Base-by-base conservation (phyloP, 2,797 vertebrate genomes). In the Astyanax mexicanus region DNA sequence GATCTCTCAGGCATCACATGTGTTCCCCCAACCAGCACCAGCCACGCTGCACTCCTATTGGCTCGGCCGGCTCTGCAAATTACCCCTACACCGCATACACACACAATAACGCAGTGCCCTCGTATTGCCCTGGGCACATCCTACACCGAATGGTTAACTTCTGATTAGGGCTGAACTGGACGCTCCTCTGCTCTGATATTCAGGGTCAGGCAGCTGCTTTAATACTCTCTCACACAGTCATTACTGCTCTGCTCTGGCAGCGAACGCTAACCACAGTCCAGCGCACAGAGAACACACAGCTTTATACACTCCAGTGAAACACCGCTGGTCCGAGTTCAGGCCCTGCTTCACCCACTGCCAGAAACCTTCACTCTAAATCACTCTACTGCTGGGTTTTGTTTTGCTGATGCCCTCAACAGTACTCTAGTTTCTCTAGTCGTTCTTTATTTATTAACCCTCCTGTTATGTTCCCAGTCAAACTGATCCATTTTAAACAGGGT, bases 1-100 rank as follows among this genome's bases (percentile, higher is more conserved):
- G 96, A 98, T 98, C 96, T 97, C 90, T 95, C 92, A 96, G 95
- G 95, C 96, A 95, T 96, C 96, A 94, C 92, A 93, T 90, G 93
- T 90, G 88, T 93, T 94, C 78, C 80, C 49, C 70, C 60, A 13
- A 76, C 73, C 62, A 84, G 69, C 23, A 57, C 72, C 72, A 57
- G 70, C 68, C 65, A 61, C 51, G 58, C 60, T 61, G 32, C 75
- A 74, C 73, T 74, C 49, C 73, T 64, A 82, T 77, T 81, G 76
- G 72, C 81, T 78, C 57, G 54, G 73, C 51, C 61, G 40, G 35
- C 69, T 75, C 72, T 40, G 79, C 58, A 75, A 80, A 80, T 74
- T 74, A 80, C 64, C 42, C 71, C 57, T 67, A 4, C 27, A 13
- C 42, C 40, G 45, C 66, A 60, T 55, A 64, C 77, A 57, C 77